phyloP scores from a whole-genome alignment of 2,113 vertebrate species.

The Pyxicephalus adspersus region DNA sequence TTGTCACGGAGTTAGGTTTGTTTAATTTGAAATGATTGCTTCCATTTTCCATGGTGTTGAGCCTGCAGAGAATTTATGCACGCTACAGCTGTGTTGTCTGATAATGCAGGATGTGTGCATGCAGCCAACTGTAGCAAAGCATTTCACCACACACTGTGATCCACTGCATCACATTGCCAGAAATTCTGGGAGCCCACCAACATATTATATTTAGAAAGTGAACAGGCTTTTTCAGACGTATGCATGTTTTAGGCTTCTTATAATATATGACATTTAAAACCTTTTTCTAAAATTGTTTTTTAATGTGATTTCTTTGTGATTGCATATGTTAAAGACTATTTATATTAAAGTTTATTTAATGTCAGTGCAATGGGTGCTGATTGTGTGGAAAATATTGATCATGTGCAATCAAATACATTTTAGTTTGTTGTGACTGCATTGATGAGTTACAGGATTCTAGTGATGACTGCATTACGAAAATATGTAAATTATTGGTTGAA shows the following conservation, averaged over 20 bases:
- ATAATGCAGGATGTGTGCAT: slow-evolving; percentile 80
- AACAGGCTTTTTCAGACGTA: slow-evolving; percentile 61
- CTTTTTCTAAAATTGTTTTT: background rate
- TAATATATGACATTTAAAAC: too few relatives aligned
- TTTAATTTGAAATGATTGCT: slow-evolving; percentile 33
- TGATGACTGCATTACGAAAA: too few relatives aligned
- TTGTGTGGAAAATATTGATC: too few relatives aligned
- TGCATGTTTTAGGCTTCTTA: slow-evolving; percentile 29
- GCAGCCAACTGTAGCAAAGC: slow-evolving; percentile 73
- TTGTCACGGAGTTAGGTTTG: background rate
- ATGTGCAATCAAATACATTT: too few relatives aligned
- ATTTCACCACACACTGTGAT: slow-evolving; percentile 75
- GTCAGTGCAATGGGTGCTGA: too few relatives aligned
- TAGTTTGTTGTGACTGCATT: too few relatives aligned
- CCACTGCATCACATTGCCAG: slow-evolving; percentile 75
- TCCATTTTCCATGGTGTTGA: slow-evolving; percentile 71
- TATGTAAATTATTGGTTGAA: too few relatives aligned
- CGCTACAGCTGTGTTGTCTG: slow-evolving; percentile 77
- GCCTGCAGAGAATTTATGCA: slow-evolving; percentile 76
- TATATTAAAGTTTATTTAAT: too few relatives aligned
- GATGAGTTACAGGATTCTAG: too few relatives aligned
- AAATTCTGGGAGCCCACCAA: slow-evolving; percentile 74
- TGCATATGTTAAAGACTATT: too few relatives aligned
- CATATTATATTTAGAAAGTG: slow-evolving; percentile 67
- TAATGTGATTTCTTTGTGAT: too few relatives aligned